These are phyloP conservation scores for Eremophila alpestris DNA, from an alignment of 2,797 vertebrate species.

Conservation along the genomic window DNA sequence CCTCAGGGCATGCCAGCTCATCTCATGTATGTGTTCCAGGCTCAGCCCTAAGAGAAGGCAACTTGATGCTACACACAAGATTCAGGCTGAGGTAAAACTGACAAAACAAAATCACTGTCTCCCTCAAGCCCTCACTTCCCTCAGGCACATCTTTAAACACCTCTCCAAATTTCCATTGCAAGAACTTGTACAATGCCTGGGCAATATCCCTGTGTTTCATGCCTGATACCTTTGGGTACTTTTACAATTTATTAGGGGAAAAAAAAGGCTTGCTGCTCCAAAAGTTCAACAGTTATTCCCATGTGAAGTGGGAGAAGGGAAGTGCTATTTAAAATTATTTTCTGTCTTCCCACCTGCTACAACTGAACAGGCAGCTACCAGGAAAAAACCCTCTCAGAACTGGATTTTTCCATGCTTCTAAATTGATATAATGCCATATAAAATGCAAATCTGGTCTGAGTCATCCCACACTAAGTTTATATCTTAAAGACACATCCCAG, in stretches of 20 bases:
- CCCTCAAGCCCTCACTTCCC: background rate
- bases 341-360: background rate
- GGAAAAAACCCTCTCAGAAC: background rate
- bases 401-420: background rate
- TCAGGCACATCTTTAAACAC: background rate
- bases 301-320: background rate
- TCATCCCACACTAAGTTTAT: background rate
- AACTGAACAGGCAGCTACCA: background rate
- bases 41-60: background rate
- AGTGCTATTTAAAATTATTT: background rate
- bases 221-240: background rate
- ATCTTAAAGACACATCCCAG: background rate
- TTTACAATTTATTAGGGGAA: background rate
- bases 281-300: background rate
- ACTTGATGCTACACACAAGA: background rate
- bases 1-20: background rate
- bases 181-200: background rate
- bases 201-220: background rate
- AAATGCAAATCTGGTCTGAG: background rate
- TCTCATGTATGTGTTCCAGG: background rate
- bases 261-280: background rate
- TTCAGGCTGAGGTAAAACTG: background rate
- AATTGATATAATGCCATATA: background rate
- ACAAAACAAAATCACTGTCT: background rate
- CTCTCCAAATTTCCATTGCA: background rate